phyloP scores from a whole-genome alignment of 2,113 vertebrate species.

The Eurypyga helias region DNA sequence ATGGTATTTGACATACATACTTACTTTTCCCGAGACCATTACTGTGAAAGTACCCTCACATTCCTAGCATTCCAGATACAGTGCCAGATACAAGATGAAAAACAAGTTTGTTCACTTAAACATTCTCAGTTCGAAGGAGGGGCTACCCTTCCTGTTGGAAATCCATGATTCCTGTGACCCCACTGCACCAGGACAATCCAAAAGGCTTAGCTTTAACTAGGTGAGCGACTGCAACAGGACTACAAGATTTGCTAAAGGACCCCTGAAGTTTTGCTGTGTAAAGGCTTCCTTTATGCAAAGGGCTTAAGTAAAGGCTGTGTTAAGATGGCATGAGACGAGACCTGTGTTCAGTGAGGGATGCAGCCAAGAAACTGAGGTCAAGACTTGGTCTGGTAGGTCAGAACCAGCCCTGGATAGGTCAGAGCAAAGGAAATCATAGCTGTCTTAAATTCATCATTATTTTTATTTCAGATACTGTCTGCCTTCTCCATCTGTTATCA shows the following conservation, averaged over 20 bases:
- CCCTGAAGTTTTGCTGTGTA: not conserved
- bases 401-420: not conserved
- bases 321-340: fast-evolving
- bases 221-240: not conserved
- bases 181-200: not conserved
- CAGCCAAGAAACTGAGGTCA: not conserved
- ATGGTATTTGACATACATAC: not conserved
- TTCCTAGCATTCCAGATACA: not conserved
- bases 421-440: not conserved
- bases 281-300: not conserved
- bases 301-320: not conserved
- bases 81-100: not conserved
- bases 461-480: not conserved
- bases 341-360: not conserved
- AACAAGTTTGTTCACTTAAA: not conserved
- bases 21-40: not conserved
- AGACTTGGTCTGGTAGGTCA: not conserved
- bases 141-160: not conserved
- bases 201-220: not conserved
- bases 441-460: not conserved
- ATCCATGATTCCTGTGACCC: fast-evolving
- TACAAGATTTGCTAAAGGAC: not conserved
- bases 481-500: not conserved
- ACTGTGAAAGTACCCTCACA: not conserved
- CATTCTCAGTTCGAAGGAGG: not conserved